These are phyloP conservation scores for Hirtodrosophila trivittata DNA, from an alignment of 2,888 invertebrate genomes.

Conservation along the genomic window DNA sequence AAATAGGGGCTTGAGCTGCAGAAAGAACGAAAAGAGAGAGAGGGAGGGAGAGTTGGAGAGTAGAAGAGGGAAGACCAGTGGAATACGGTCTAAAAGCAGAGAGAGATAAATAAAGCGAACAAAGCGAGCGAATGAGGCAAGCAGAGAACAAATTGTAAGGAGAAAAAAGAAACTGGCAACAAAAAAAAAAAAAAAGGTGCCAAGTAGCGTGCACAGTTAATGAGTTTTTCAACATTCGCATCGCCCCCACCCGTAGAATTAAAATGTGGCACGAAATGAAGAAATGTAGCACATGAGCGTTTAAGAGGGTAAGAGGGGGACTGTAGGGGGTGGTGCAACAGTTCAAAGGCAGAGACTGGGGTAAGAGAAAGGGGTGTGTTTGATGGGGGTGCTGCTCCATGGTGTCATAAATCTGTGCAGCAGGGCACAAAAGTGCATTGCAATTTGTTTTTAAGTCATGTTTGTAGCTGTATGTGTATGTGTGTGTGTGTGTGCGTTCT, in stretches of 20 bases:
- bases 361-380: not conserved
- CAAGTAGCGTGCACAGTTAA: conserved; percentile 80
- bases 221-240: conserved; percentile 69
- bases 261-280: conserved; percentile 74
- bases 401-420: conserved; percentile 67
- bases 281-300: conserved; percentile 64
- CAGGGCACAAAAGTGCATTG: conserved; percentile 64
- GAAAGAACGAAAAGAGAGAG: conserved; percentile 15
- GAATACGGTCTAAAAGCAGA: conserved; percentile 5
- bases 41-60: not conserved
- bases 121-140: conserved; percentile 48
- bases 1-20: conserved; percentile 34
- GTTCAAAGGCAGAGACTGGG: conserved; percentile 10
- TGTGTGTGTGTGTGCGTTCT: conserved; percentile 53
- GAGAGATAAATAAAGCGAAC: conserved; percentile 27
- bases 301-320: conserved; percentile 3
- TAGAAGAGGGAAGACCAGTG: not conserved
- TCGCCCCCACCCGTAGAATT: conserved; percentile 44
- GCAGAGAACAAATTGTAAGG: conserved; percentile 55
- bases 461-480: conserved; percentile 31
- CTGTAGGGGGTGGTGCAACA: conserved; percentile 10
- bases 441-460: conserved; percentile 74
- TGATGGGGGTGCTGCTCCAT: conserved; percentile 20
- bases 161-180: conserved; percentile 28
- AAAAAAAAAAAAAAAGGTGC: conserved; percentile 64